Base-by-base conservation (phyloP, 2,113 vertebrate species). In the Peromyscus leucopus region DNA sequence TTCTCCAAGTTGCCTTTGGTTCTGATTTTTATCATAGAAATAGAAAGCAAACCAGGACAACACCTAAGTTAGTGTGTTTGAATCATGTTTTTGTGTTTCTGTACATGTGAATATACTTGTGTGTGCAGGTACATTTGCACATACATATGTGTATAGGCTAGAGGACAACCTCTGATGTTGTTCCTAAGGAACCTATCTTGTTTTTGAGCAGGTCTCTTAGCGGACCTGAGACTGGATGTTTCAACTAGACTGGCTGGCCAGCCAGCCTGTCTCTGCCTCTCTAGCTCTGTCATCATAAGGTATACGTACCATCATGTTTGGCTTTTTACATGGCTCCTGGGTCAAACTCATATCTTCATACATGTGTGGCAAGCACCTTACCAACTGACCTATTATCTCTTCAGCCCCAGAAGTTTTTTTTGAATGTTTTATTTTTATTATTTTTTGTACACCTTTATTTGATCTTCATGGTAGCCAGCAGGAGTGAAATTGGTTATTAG, bases 371-470 rank as follows among this genome's bases (percentile, higher is more conserved):
- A 65, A 85, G 39, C 16, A 46, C 12, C 26, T 84, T 42, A 65
- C 2, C n/a, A 85, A 85, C 39, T 46, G 59, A 46, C 22, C 0
- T 85, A 63, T 84, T 63, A 61, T 84, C n/a, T 67, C 26, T 67
- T 15, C 83, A 85, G 4, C 17, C 26, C 65, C 83, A 57, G 33
- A 96, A 63, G 4, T 83, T 92, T 95, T 42, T 48, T 92, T 80
- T 76, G 42, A 93, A 89, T 93, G 17, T 31, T 93, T 85, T 74
- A 92, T 46, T n/a, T n/a, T 78, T 31, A 72, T 72, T n/a, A n/a
- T 8, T 21, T 39, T 72, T 72, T 72, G 8, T 72, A 7, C 36
- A 72, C 24, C 21, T 78, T 95, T 94, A 96, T 92, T 96, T 95
- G 26, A 74, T 63, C 46, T 97, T 87, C 22, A 71, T 1, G 78